Percentiles rank a stretch among this genome's conserved stretches.
Conservation (phyloP, 2,113 vertebrate genomes). For the Chionodraco myersi region DNA sequence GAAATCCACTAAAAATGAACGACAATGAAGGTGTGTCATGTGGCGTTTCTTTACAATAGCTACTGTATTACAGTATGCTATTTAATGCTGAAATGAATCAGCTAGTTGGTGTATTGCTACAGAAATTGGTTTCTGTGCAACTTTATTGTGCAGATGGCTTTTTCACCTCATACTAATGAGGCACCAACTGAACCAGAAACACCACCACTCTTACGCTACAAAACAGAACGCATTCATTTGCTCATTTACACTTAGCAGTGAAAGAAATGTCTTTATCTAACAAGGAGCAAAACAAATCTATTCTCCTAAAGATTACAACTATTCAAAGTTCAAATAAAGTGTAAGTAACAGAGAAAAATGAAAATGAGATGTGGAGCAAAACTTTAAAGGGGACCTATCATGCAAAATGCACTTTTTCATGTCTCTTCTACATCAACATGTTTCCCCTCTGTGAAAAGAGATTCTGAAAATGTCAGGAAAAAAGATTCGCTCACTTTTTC, state of each 20-base stretch:
- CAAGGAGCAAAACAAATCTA: not conserved
- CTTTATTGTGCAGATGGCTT: conserved; percentile 50
- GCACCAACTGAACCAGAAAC: conserved; percentile 46
- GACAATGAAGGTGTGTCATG: conserved; percentile 37
- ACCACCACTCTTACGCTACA: conserved; percentile 33
- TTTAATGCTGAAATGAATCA: conserved; percentile 22
- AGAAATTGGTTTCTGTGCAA: conserved; percentile 41
- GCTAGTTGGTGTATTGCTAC: conserved; percentile 36
- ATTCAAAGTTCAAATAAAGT: not conserved
- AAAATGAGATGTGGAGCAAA: no score
- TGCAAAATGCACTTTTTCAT: no score
- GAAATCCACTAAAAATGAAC: conserved; percentile 37
- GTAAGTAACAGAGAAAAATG: conserved; percentile 13
- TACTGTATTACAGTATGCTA: conserved; percentile 1
- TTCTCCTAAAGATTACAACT: not conserved
- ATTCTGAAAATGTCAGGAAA: no score
- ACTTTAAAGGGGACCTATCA: no score
- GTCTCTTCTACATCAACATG: no score
- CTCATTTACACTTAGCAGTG: not conserved
- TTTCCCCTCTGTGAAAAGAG: no score
- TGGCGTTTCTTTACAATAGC: conserved; percentile 5
- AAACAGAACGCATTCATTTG: conserved; percentile 15
- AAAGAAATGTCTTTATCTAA: not conserved
- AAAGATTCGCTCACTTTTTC: no score
- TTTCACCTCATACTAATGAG: conserved; percentile 75